phyloP scores from a whole-genome alignment of 2,888 invertebrate genomes.

The Orthonevra nobilis region DNA sequence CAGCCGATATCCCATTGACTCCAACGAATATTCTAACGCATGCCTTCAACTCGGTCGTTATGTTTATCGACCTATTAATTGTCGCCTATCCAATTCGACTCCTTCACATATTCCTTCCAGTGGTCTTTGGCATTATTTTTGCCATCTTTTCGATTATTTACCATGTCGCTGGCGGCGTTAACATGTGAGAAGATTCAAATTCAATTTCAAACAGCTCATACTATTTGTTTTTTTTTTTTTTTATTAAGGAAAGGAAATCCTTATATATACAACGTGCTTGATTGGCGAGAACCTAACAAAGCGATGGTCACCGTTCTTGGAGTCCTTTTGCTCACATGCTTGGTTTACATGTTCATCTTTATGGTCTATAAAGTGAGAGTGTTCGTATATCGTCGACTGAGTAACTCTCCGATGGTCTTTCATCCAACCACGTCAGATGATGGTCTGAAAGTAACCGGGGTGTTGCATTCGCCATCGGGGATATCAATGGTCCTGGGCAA shows the following conservation, averaged over 20 bases:
- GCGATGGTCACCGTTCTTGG: conserved; percentile 75
- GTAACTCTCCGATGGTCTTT: conserved; percentile 72
- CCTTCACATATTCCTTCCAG: conserved; percentile 84
- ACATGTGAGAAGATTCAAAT: conserved; percentile 78
- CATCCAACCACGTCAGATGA: conserved; percentile 73
- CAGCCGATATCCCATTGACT: conserved; percentile 83
- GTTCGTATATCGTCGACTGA: conserved; percentile 74
- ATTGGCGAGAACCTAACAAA: conserved; percentile 86
- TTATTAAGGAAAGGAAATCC: conserved; percentile 82
- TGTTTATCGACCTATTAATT: conserved; percentile 86
- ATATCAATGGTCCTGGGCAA: conserved; percentile 79
- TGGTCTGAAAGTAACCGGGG: conserved; percentile 68
- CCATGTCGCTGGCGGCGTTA: conserved; percentile 83
- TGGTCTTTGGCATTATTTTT: conserved; percentile 82
- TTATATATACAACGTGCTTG: conserved; percentile 87
- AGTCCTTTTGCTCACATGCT: conserved; percentile 75
- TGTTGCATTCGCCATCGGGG: conserved; percentile 76
- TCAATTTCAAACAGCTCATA: too few species aligned
- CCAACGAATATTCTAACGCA: conserved; percentile 87
- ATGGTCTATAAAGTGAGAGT: conserved; percentile 77
- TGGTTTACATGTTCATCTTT: conserved; percentile 77
- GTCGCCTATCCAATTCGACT: conserved; percentile 87
- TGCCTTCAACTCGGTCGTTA: conserved; percentile 87
- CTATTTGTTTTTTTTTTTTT: background rate
- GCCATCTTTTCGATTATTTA: conserved; percentile 83